A percentile compares a stretch with the other conserved stretches of the same genome.
phyloP scores from a whole-genome alignment of 2,113 vertebrate genomes.

The Phalacrocorax brasilianus region DNA sequence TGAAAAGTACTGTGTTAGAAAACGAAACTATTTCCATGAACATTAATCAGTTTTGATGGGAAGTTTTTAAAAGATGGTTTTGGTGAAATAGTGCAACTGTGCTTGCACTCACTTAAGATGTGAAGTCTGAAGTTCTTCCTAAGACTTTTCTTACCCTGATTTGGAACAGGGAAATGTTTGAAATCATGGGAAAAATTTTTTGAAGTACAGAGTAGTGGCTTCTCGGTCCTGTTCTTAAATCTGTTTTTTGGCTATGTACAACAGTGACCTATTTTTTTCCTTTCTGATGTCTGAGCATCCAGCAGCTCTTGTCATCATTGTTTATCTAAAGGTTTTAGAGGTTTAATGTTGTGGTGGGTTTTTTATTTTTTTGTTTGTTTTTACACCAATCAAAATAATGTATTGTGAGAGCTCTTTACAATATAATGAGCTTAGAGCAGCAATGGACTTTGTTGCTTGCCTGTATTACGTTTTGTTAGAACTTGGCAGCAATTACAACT shows the following conservation, averaged over 20 bases:
- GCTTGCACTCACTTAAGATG: not conserved
- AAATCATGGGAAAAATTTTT: not conserved
- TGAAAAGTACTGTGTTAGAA: not conserved
- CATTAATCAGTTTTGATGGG: not conserved
- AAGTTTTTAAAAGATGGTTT: not conserved
- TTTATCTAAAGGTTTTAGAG: conserved; percentile 38
- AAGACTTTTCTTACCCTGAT: not conserved
- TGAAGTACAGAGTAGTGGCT: not conserved
- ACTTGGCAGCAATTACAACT: conserved; percentile 48
- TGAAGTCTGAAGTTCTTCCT: not conserved
- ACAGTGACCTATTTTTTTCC: not conserved
- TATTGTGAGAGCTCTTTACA: conserved; percentile 31
- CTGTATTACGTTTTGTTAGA: conserved; percentile 5
- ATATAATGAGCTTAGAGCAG: conserved; percentile 41
- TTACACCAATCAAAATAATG: conserved; percentile 54
- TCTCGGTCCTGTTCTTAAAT: not conserved
- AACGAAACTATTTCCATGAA: not conserved
- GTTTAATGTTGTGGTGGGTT: not conserved
- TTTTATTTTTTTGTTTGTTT: conserved; percentile 3
- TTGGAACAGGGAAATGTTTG: not conserved
- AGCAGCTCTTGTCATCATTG: not conserved
- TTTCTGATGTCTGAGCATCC: not conserved
- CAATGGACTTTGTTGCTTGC: conserved; percentile 17
- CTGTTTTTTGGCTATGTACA: not conserved
- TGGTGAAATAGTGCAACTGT: not conserved